Base-by-base conservation (phyloP, 1,140 invertebrate genomes). In the Nymphalis io region DNA sequence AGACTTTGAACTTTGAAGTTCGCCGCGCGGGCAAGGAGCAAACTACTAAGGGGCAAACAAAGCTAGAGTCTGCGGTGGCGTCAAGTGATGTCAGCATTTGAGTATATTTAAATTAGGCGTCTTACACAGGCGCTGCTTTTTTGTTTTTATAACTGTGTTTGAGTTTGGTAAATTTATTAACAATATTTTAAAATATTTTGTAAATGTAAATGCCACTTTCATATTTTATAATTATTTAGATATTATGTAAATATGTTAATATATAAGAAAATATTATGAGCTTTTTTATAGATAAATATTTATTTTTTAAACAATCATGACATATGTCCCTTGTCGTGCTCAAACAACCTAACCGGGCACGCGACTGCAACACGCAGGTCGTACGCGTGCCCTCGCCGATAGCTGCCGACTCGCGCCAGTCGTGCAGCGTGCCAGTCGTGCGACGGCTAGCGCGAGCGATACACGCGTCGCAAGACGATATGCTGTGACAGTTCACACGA, bases 341-440 rank as follows among this genome's bases (percentile, higher is more conserved):
- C 68, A 73, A 27, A 75, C 78, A 76, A 78, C 80, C 80, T 80
- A 79, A 74, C 73, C 40, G 66, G 64, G 53, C 64, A 63, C 63
- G 66, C 61, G 44, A 62, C 74, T 63, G 67, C 48, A 8, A 10
- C 71, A 60, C 39, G 60, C 60, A 62, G 44, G 60, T 44, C 60
- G 60, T 51, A 53, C 60, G 60, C 60, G 60, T 63, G 60, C 60
- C 44, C 60, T 51, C 72, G 60, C 27, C 72, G 48, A 20, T 16
- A 16, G 44, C 46, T 46, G 68, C 21, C 16, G 60, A 11, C 65
- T 23, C 60, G 68, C 33, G 68, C 65, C 60, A 55, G 71, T 57
- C 79, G 55, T 15, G 55, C 21, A 13, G 40, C 60, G 40, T 46
- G 77, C 68, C 83, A 89, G 87, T 88, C 88, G 88, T 77, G 83